Evolutionary conservation across 2,113 vertebrate genomes (phyloP), one percentile per base, ranked within the genome.

Genomic region (Antigone vipio): DNA sequence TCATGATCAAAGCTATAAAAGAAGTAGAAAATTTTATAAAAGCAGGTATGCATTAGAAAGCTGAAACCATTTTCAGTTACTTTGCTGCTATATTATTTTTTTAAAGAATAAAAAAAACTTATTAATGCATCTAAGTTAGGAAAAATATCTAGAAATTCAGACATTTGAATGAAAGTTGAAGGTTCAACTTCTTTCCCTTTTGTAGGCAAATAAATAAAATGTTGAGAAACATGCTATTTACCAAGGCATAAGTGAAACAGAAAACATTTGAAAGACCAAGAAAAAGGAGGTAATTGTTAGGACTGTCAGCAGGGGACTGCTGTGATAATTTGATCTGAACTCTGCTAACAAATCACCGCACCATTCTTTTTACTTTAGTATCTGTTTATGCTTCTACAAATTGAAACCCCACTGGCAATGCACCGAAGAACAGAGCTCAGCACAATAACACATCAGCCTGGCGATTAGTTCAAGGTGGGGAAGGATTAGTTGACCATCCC

Each of bases 371-470:
- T 98, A 98, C 98, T 99, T 99, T 99, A 99, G 99, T 99, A 99
- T 99, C 99, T 99, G 99, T 99, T 99, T 99, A 99, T 99, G 99
- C 99, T 99, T 99, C 98, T 99, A 99, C 99, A 99, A 99, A 99
- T 99, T 99, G 99, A 99, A 99, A 99, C 99, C 99, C 99, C 99
- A 99, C 99, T 98, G 99, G 98, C 98, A 98, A 98, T 97, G 98
- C 98, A 62, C 96, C 96, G 96, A 94, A 96, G 98, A 98, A 97
- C 97, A 97, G 98, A 93, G 96, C 97, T 94, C 86, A 80, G 98
- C 97, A 98, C 98, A 98, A 98, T 98, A 98, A 98, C 98, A 98
- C 98, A 98, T 98, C 97, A 98, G 98, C 98, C 98, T 82, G 97
- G 95, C 98, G 98, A 99, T 99, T 99, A 99, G 99, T 99, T 99